phyloP scores from a whole-genome alignment of 2,797 vertebrate species.

The Pelochelys cantorii region DNA sequence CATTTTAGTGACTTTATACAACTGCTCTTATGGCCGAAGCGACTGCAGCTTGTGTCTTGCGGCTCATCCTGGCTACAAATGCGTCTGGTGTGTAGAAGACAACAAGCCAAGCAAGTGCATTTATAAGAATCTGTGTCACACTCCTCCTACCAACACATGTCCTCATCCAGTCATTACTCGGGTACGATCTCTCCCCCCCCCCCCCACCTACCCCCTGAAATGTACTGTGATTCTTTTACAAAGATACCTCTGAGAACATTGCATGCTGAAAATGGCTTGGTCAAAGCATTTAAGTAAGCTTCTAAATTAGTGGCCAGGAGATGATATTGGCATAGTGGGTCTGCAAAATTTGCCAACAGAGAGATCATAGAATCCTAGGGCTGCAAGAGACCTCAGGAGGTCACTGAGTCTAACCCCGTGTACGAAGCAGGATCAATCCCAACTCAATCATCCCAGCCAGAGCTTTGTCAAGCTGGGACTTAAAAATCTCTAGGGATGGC shows the following conservation, averaged over 20 bases:
- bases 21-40: constrained; percentile 91
- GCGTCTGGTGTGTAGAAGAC: constrained; percentile 89
- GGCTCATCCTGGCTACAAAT: constrained; percentile 81
- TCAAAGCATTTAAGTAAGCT: constrained; percentile 33
- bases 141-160: constrained; percentile 74
- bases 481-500: too few relatives aligned
- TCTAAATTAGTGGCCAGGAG: constrained; percentile 57
- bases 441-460: too few relatives aligned
- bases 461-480: too few relatives aligned
- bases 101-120: constrained; percentile 81
- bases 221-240: too few relatives aligned
- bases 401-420: too few relatives aligned
- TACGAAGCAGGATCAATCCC: too few relatives aligned
- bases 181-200: constrained; percentile 61
- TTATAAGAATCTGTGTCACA: constrained; percentile 81
- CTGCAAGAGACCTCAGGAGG: too few relatives aligned
- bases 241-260: constrained; percentile 13
- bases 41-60: constrained; percentile 96
- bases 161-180: constrained; percentile 88
- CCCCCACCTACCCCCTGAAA: too few relatives aligned
- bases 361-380: neutral
- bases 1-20: constrained; percentile 90
- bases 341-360: constrained; percentile 56
- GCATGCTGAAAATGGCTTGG: constrained; percentile 23
- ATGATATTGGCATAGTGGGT: constrained; percentile 47